Percentiles rank a stretch among this genome's conserved stretches.
These are phyloP conservation scores for Fissipunctia ypsillon DNA, from an alignment of 2,888 invertebrate genomes.

Conservation along the genomic window DNA sequence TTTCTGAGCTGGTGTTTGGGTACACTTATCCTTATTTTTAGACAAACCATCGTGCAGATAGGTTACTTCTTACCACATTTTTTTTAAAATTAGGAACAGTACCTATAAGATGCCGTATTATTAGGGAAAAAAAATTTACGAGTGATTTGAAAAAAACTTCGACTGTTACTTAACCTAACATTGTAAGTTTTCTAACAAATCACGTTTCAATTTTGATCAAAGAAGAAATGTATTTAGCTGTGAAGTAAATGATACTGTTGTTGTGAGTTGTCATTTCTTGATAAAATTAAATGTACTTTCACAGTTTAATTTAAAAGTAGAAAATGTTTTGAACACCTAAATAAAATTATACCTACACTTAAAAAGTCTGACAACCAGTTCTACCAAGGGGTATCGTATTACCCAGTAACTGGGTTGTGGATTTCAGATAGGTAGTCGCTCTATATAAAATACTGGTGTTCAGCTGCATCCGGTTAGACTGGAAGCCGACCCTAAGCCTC, in stretches of 20 bases:
- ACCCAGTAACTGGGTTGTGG: too few relatives aligned
- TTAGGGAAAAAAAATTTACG: neutral
- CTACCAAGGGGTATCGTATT: too few relatives aligned
- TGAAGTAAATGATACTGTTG: neutral
- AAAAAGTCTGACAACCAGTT: too few relatives aligned
- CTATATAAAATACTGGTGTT: too few relatives aligned
- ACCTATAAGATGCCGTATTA: neutral
- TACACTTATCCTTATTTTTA: neutral
- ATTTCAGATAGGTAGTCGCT: too few relatives aligned
- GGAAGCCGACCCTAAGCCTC: too few relatives aligned
- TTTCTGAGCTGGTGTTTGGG: constrained; percentile 7
- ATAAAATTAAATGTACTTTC: neutral
- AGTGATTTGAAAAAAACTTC: neutral
- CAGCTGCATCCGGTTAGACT: too few relatives aligned
- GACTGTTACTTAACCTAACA: too few relatives aligned
- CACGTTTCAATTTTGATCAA: neutral
- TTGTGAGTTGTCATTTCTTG: neutral
- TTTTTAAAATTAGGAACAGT: neutral
- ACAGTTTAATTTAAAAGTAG: too few relatives aligned
- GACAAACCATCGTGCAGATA: neutral
- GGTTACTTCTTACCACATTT: too few relatives aligned
- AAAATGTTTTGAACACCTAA: neutral
- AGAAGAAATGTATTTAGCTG: neutral
- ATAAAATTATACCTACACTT: neutral
- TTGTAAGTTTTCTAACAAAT: neutral